Base-by-base conservation (phyloP, 2,888 invertebrate species). In the Timema cristinae region DNA sequence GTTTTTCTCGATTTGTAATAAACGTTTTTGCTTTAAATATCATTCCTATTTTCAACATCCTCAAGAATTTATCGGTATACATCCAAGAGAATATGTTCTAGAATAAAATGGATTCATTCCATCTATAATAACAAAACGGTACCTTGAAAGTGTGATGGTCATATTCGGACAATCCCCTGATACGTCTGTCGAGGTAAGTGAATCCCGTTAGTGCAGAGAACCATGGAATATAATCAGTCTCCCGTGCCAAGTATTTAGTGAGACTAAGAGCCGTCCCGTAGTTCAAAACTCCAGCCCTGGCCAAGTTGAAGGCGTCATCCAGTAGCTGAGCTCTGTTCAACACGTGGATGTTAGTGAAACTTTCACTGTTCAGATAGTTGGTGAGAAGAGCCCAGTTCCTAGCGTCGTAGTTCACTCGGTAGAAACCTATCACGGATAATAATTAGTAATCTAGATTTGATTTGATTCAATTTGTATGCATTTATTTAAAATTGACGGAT, bases 201-300 rank as follows among this genome's bases (percentile, higher is more conserved):
- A 89, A 84, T 47, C 86, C 86, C 69, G 80, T 80, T 10, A 90
- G 75, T 0, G 91, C 91, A 0, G 91, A 85, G 6, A 85, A 84
- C 95, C 94, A 95, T 0, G 95, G 93, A 15, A 91, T 83, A 77
- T 92, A 93, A 11, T 89, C 86, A 0, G 81, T 85, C 81, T 93
- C 92, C 11, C 85, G 82, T 70, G 83, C 81, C 74, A 96, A 83
- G 83, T 93, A 95, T 1, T 86, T 84, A 0, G 90, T 84, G 47
- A 92, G 84, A n/a, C 86, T 83, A 61, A 95, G 85, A 0, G 91
- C 88, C 15, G 85, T 81, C 32, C 32, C 32, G 4, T 32, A 32
- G 4, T 32, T 32, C 32, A 32, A 32, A 32, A 32, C 32, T 32
- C 32, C 32, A 32, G 32, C 32, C 32, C 32, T 32, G 32, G 32